Evolutionary conservation across 2,888 invertebrate genomes (phyloP).

Genomic region (Lasioglossum malachurum): DNA sequence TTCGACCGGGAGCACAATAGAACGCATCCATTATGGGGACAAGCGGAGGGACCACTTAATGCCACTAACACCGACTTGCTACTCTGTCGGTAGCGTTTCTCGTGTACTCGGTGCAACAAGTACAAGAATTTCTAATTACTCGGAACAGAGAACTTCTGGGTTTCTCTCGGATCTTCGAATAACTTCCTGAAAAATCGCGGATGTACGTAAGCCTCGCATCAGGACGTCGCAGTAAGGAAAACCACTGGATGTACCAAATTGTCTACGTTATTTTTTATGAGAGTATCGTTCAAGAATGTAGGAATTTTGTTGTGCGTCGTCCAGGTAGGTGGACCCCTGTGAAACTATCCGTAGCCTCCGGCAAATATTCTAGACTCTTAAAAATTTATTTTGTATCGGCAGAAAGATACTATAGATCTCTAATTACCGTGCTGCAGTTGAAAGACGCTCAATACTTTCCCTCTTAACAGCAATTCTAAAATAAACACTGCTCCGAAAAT

Average conservation of each 20-base stretch:
- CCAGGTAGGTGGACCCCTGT: not conserved
- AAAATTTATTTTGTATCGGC: not conserved
- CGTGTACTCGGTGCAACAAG: not conserved
- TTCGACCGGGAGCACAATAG: constrained; percentile 12
- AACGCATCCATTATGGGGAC: constrained; percentile 14
- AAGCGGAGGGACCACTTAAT: not conserved
- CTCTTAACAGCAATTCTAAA: not conserved
- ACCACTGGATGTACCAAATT: not conserved
- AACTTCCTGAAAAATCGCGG: constrained; percentile 1
- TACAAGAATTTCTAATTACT: not conserved
- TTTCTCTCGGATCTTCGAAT: not conserved
- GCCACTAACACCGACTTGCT: not conserved
- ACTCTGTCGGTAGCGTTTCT: not conserved
- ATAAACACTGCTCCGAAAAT: not conserved
- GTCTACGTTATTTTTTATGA: too few relatives aligned
- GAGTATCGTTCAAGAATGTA: not conserved
- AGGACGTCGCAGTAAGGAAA: not conserved
- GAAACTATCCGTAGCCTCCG: not conserved
- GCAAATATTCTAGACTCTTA: not conserved
- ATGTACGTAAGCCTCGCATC: not conserved
- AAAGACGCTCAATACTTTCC: not conserved
- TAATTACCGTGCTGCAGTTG: not conserved
- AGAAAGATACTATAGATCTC: not conserved
- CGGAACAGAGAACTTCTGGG: not conserved
- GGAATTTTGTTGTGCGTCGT: not conserved